These are phyloP conservation scores for Heliothis subflexa DNA, from an alignment of 1,140 invertebrate species.

Conservation along the genomic window DNA sequence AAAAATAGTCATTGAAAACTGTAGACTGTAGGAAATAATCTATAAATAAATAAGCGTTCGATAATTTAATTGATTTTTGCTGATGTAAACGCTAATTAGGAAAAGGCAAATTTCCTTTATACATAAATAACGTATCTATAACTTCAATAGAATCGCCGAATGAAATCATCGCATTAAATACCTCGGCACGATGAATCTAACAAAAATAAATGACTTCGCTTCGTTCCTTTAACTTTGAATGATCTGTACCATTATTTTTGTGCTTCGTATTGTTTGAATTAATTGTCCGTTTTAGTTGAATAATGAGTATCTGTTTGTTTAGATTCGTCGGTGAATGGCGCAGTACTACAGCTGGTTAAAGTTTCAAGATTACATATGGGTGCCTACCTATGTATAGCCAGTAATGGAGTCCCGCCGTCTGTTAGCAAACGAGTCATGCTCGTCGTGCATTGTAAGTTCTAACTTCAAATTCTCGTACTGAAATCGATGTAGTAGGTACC, in stretches of 20 bases:
- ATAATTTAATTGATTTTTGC: too few species aligned
- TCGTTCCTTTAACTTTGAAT: constrained; percentile 16
- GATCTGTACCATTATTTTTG: constrained; percentile 9
- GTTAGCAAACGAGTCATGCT: constrained; percentile 95
- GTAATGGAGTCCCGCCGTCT: constrained; percentile 94
- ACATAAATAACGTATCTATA: too few species aligned
- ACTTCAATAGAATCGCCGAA: not conserved
- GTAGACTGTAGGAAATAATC: not conserved
- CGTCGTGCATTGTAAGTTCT: constrained; percentile 94
- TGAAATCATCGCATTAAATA: not conserved
- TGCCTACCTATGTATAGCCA: constrained; percentile 95
- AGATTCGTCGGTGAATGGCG: constrained; percentile 91
- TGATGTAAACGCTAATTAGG: too few species aligned
- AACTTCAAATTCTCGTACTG: constrained; percentile 5
- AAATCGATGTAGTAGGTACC: too few species aligned
- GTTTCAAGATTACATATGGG: constrained; percentile 96
- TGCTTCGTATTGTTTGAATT: constrained; percentile 6
- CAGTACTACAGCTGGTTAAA: constrained; percentile 91
- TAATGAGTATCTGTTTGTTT: constrained; percentile 8
- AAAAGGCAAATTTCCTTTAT: too few species aligned
- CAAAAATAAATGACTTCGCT: constrained; percentile 19
- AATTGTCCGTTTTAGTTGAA: constrained; percentile 16
- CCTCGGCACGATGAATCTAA: not conserved
- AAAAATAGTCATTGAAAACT: not conserved
- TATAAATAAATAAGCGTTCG: constrained; percentile 1